Evolutionary conservation across 1,140 invertebrate species (phyloP).

Genomic region (Eupristina koningsbergeri): DNA sequence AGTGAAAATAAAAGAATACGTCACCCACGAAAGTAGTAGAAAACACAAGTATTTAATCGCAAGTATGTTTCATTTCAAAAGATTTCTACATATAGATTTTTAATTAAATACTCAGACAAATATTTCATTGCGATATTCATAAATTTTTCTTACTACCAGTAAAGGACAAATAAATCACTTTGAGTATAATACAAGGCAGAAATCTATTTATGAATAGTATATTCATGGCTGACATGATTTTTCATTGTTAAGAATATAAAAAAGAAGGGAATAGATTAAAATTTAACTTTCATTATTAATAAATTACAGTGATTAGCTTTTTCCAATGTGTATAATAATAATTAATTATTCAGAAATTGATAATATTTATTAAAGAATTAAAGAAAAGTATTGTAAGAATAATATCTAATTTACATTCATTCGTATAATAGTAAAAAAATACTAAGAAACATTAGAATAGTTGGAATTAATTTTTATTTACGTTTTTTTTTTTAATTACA

Average conservation of each 20-base stretch:
- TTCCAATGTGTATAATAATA: too few relatives aligned
- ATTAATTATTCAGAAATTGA: too few relatives aligned
- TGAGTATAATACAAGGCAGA: not conserved
- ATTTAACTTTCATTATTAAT: too few relatives aligned
- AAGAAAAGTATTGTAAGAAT: too few relatives aligned
- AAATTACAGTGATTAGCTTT: too few relatives aligned
- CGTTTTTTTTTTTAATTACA: too few relatives aligned
- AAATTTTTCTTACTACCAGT: not conserved
- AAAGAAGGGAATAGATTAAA: not conserved
- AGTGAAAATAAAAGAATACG: not conserved
- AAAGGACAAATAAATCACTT: not conserved
- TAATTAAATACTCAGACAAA: slow-evolving; percentile 17
- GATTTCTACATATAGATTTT: not conserved
- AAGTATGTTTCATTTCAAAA: not conserved
- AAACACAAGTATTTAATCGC: not conserved
- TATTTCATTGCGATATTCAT: not conserved
- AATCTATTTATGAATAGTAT: not conserved
- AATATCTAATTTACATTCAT: too few relatives aligned
- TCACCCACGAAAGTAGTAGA: too few relatives aligned
- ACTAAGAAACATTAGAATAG: too few relatives aligned
- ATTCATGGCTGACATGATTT: not conserved
- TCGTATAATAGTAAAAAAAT: too few relatives aligned
- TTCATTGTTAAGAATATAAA: not conserved
- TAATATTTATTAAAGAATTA: too few relatives aligned
- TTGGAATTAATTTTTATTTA: too few relatives aligned